Conservation (phyloP, 1,140 invertebrate species). For the Parapsyche elsis region DNA sequence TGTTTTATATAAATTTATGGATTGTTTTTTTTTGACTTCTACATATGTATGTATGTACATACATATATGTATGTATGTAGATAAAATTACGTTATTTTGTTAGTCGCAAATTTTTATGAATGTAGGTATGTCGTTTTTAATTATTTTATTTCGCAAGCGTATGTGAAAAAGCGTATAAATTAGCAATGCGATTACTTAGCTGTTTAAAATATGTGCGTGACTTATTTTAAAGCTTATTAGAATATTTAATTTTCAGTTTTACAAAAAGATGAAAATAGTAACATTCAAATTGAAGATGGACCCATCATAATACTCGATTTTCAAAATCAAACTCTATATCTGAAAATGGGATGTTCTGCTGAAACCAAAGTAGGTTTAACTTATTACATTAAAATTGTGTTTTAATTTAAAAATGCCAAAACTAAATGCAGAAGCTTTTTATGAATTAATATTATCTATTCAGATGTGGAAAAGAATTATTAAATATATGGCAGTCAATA, state of each 20-base stretch:
- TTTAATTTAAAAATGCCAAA: slow-evolving; percentile 9
- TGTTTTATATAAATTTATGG: too few species aligned
- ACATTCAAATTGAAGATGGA: slow-evolving; percentile 69
- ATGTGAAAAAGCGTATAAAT: too few species aligned
- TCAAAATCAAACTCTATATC: slow-evolving; percentile 73
- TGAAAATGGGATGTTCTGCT: slow-evolving; percentile 75
- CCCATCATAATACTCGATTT: slow-evolving; percentile 75
- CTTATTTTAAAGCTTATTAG: too few species aligned
- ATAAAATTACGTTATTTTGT: not conserved
- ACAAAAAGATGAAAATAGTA: slow-evolving; percentile 68
- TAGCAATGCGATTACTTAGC: too few species aligned
- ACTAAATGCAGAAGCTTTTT: not conserved
- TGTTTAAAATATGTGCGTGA: too few species aligned
- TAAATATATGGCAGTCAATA: slow-evolving; percentile 78
- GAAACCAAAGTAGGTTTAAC: slow-evolving; percentile 68
- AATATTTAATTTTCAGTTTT: slow-evolving; percentile 60
- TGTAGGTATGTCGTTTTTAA: not conserved
- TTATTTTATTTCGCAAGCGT: too few species aligned
- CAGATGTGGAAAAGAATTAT: slow-evolving; percentile 79
- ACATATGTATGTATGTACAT: not conserved
- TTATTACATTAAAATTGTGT: not conserved
- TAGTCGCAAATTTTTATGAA: not conserved
- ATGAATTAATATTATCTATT: slow-evolving; percentile 51
- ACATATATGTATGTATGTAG: not conserved
- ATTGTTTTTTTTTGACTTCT: not conserved